A percentile compares a stretch with the other conserved stretches of the same genome.
phyloP scores from a whole-genome alignment of 2,888 invertebrate genomes.

The Agrochola lota region DNA sequence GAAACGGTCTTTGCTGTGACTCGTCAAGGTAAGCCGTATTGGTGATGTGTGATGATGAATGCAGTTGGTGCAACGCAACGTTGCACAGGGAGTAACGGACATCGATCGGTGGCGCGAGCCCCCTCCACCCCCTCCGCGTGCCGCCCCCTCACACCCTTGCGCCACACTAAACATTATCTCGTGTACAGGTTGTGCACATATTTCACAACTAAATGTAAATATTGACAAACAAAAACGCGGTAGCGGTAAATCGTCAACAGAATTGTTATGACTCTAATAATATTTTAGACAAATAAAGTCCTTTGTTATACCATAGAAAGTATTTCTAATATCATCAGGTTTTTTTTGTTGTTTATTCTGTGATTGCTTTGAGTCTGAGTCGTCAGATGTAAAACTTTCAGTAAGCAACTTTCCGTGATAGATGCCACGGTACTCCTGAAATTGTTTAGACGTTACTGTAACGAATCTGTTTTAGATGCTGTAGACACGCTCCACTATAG shows the following conservation, averaged over 20 bases:
- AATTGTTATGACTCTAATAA: conserved; percentile 4
- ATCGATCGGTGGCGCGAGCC: conserved; percentile 81
- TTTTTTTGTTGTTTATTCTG: neutral
- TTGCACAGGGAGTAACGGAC: conserved; percentile 82
- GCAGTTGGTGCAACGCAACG: conserved; percentile 82
- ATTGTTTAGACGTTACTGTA: conserved; percentile 14
- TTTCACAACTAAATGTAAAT: conserved; percentile 50
- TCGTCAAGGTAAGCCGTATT: conserved; percentile 30
- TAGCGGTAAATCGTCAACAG: neutral
- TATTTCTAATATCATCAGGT: neutral
- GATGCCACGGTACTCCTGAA: conserved; percentile 6
- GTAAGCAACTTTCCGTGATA: neutral
- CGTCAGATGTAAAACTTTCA: conserved; percentile 8
- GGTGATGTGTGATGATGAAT: conserved; percentile 70
- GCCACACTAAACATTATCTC: conserved; percentile 80
- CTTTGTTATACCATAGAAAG: neutral
- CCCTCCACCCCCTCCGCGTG: conserved; percentile 50
- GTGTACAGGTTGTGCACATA: conserved; percentile 71
- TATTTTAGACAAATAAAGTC: neutral
- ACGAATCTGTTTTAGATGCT: conserved; percentile 23
- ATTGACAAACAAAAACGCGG: conserved; percentile 41
- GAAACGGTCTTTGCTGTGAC: neutral
- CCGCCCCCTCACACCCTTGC: conserved; percentile 64
- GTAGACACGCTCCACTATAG: conserved; percentile 2
- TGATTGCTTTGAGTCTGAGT: neutral